phyloP scores from a whole-genome alignment of 1,140 invertebrate genomes.

The Ridgeia piscesae region DNA sequence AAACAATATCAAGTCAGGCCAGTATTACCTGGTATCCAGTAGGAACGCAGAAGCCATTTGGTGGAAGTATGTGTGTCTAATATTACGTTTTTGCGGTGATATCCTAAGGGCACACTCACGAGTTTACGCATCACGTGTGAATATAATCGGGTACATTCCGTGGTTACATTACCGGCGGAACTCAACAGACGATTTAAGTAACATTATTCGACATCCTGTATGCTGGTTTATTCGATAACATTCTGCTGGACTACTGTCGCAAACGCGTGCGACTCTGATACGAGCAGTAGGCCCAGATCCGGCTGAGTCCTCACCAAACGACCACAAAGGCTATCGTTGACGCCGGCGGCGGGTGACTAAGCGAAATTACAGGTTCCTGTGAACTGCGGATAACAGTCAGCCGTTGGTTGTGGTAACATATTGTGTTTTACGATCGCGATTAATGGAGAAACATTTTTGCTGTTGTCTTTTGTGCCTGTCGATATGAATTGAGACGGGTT shows the following conservation, averaged over 20 bases:
- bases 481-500: no score
- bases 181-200: background rate
- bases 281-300: background rate
- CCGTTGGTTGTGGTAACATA: background rate
- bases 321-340: background rate
- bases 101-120: no score
- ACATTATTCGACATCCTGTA: background rate
- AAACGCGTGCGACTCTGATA: background rate
- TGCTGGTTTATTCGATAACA: background rate
- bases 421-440: background rate
- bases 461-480: no score
- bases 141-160: background rate
- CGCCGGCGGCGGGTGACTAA: background rate
- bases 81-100: background rate
- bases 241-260: background rate
- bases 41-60: background rate
- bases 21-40: background rate
- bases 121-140: background rate
- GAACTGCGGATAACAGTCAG: background rate
- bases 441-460: background rate
- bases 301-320: background rate
- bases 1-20: no score
- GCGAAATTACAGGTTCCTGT: background rate
- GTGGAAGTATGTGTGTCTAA: background rate
- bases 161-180: background rate